These are phyloP conservation scores for Acrobasis suavella DNA, from an alignment of 2,888 invertebrate genomes.

Conservation along the genomic window DNA sequence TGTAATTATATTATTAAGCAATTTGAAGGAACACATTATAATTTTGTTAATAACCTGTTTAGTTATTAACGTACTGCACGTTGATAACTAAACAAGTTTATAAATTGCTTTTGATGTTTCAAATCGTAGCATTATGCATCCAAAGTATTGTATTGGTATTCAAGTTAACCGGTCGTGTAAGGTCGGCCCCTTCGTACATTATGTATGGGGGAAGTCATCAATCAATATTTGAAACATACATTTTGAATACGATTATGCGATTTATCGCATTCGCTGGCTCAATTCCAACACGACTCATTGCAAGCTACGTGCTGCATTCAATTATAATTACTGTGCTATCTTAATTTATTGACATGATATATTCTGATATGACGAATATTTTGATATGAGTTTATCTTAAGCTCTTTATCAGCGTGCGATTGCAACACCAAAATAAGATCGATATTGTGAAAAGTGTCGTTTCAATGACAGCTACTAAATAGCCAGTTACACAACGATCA, in stretches of 20 bases:
- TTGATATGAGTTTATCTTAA: background rate
- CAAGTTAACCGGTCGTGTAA: constrained; percentile 48
- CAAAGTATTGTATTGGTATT: constrained; percentile 40
- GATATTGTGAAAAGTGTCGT: constrained; percentile 6
- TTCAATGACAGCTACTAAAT: constrained; percentile 13
- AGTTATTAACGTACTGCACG: no score
- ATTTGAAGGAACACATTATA: no score
- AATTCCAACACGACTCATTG: constrained; percentile 51
- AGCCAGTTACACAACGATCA: background rate
- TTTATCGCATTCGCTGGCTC: constrained; percentile 61
- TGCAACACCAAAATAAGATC: background rate
- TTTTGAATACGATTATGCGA: constrained; percentile 65
- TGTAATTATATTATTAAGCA: no score
- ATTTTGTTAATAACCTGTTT: no score
- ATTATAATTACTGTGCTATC: background rate
- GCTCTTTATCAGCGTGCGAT: constrained; percentile 7
- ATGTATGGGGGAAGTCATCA: constrained; percentile 57
- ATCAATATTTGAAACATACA: constrained; percentile 72
- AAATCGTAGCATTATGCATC: constrained; percentile 10
- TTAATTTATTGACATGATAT: background rate
- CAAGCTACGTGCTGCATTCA: constrained; percentile 5
- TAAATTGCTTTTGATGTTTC: background rate
- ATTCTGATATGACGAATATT: background rate
- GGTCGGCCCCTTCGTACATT: constrained; percentile 53
- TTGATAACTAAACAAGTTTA: no score